phyloP scores from a whole-genome alignment of 1,140 invertebrate species.

The Zaprionus nigranus region DNA sequence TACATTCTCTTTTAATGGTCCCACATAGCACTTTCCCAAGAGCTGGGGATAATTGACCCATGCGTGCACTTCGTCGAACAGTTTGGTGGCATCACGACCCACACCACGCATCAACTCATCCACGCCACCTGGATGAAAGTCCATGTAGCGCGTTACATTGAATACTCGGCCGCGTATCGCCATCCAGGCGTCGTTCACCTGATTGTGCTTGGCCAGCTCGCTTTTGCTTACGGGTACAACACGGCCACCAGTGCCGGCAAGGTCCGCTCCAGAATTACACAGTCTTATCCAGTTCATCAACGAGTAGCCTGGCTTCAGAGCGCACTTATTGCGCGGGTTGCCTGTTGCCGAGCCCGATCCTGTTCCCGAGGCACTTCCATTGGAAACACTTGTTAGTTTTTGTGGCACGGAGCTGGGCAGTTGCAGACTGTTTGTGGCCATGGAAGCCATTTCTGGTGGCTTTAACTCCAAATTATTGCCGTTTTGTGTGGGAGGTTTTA shows the following conservation, averaged over 20 bases:
- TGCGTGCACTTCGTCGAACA: constrained; percentile 97
- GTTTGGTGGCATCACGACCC: constrained; percentile 95
- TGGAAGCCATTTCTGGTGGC: constrained; percentile 30
- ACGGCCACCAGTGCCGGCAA: constrained; percentile 89
- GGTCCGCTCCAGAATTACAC: constrained; percentile 92
- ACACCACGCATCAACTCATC: constrained; percentile 95
- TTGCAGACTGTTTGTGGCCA: constrained; percentile 39
- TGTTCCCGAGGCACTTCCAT: constrained; percentile 14
- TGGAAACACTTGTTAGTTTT: constrained; percentile 31
- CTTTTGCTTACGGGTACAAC: constrained; percentile 88
- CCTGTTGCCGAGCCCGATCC: constrained; percentile 86
- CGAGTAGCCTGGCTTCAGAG: constrained; percentile 96
- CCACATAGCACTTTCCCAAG: constrained; percentile 95
- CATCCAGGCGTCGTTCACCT: constrained; percentile 93
- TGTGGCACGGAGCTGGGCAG: constrained; percentile 50
- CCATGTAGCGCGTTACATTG: constrained; percentile 96
- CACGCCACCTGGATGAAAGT: constrained; percentile 97
- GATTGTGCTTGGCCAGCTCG: constrained; percentile 93
- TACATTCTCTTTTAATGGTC: constrained; percentile 86
- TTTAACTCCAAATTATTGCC: constrained; percentile 19
- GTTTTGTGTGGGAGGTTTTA: constrained; percentile 30
- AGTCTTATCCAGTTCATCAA: constrained; percentile 98
- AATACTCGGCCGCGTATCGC: constrained; percentile 96
- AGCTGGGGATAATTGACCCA: constrained; percentile 99
- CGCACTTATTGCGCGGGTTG: constrained; percentile 96